Base-by-base conservation (phyloP, 2,797 vertebrate species). In the Dendrocincla fuliginosa region DNA sequence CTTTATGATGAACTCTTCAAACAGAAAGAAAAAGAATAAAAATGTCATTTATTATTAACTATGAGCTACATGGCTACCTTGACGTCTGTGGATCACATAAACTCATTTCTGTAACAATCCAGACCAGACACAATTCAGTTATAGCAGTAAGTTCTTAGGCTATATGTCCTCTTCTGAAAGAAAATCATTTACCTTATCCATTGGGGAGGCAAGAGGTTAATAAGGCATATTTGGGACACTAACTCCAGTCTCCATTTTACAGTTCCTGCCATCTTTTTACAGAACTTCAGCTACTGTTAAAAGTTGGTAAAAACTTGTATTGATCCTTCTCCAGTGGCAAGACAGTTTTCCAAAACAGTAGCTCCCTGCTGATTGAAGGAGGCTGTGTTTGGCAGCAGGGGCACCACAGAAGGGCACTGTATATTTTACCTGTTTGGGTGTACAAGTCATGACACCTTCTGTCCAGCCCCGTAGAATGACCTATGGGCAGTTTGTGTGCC, bases 1-100 rank as follows among this genome's bases (percentile, higher is more conserved):
- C 44, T 59, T 88, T 79, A 60, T 82, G 35, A 93, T 17, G 32
- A 93, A 76, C 52, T 81, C 90, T 90, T 93, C 33, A 75, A 94
- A 52, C 5, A 55, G 37, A 22, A 57, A 44, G 50, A 46, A n/a
- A 55, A 47, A 27, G 2, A 33, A 35, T 30, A 46, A 76, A 77
- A 74, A 55, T 2, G 4, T 28, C 19, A 70, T 90, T 76, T 64
- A 25, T 85, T 90, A 65, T 89, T 89, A 85, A 59, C n/a, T 59
- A 5, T 50, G 53, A 86, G 30, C 69, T 41, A 63, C 91, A 73
- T 69, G 73, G 82, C 79, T 94, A 82, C 52, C 33, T 88, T 81
- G 33, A 22, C 76, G 3, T 56, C 65, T 75, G 50, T 63, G 28
- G 46, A 41, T 69, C 39, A 30, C 14, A 52, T 32, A 81, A 84